Conservation (phyloP, 1,140 invertebrate species). For the Lordiphosa collinella region DNA sequence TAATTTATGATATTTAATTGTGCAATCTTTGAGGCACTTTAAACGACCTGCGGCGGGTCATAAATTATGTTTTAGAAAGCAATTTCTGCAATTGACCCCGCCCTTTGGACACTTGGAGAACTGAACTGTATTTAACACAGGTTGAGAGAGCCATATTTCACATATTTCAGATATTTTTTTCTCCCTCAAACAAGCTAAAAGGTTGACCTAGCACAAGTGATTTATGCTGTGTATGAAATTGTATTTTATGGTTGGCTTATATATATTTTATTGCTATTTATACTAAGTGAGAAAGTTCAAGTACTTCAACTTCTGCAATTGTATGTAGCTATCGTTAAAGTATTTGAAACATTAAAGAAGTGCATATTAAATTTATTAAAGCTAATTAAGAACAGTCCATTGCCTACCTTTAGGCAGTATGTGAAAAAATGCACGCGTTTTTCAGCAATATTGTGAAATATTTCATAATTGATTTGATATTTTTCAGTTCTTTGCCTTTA, state of each 20-base stretch:
- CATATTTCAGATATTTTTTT: constrained; percentile 1
- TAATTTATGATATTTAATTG: no score
- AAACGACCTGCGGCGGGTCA: not conserved
- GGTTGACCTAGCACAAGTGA: constrained; percentile 30
- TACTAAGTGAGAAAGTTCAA: constrained; percentile 15
- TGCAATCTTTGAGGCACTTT: not conserved
- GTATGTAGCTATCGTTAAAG: no score
- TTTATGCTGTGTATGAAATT: constrained; percentile 46
- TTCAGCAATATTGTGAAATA: constrained; percentile 6
- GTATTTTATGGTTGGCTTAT: constrained; percentile 32
- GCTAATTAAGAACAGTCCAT: constrained; percentile 3
- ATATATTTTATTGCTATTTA: constrained; percentile 31
- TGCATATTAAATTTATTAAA: no score
- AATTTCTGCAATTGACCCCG: constrained; percentile 27
- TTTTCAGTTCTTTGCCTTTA: not conserved
- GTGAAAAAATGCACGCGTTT: constrained; percentile 15
- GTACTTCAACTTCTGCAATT: no score
- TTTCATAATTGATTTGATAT: constrained; percentile 53
- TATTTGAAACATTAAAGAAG: no score
- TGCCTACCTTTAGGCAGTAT: constrained; percentile 1
- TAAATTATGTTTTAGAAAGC: constrained; percentile 5
- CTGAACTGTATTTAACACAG: constrained; percentile 3
- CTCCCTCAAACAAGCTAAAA: not conserved
- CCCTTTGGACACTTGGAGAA: not conserved
- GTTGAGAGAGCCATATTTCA: constrained; percentile 4